Base-by-base conservation (phyloP, 1,140 invertebrate genomes). In the Heliconius hewitsoni region DNA sequence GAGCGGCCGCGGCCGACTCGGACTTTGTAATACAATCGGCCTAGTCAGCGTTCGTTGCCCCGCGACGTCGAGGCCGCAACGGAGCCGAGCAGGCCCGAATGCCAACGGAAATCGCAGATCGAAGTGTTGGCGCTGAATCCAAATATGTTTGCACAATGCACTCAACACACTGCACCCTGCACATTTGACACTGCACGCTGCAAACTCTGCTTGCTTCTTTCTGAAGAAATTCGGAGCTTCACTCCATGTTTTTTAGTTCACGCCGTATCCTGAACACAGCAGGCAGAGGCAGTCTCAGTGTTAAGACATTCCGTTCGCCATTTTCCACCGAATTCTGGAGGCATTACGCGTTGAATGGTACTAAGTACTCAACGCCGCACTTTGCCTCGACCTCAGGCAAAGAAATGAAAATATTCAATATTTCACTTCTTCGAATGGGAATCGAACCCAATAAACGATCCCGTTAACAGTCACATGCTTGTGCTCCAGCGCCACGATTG, bases 11-110 rank as follows among this genome's bases (percentile, higher is more conserved):
- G 83, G 88, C 82, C 88, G 84, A 90, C 84, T 93, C 90, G 91
- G 92, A 93, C 91, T 92, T 93, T 92, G 91, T 94, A 94, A 94
- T 94, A 91, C 91, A 91, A 93, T 93, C 91, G 92, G 90, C 92
- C 92, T 93, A 94, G 91, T 94, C 90, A 92, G 90, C 93, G 93
- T 90, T 91, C 90, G 91, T 94, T 93, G 91, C 89, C 91, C 93
- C 79, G 88, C 78, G 77, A 76, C 81, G 88, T 82, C 91, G 92
- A 94, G 91, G 92, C 90, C 92, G 88, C 83, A n/a, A 71, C 81
- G 86, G 83, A 85, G 78, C 85, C 85, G 84, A 85, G 85, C 84
- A 79, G 70, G 83, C 78, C 82, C 87, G 88, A 91, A 79, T 81
- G 76, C 79, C 84, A 86, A 79, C 84, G 85, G 84, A 85, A 84